Percentiles rank a stretch among this genome's conserved stretches.
Evolutionary conservation across 2,113 vertebrate species (phyloP).

Genomic region (Podarcis cretensis): DNA sequence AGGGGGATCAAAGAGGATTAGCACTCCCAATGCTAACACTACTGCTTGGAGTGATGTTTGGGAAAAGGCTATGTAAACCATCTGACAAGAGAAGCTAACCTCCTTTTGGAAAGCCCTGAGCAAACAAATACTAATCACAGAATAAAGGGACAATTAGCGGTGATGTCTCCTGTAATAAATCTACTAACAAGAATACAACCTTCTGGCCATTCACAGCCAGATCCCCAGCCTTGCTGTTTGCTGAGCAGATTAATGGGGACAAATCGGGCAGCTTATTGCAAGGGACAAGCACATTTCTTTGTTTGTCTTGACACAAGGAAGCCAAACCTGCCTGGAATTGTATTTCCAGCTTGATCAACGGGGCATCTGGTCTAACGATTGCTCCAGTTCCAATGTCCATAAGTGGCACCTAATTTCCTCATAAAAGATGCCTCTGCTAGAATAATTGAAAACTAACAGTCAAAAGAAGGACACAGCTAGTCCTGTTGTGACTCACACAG

Average conservation of each 20-base stretch:
- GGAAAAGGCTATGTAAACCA: slow-evolving; percentile 8
- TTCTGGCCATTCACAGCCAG: slow-evolving; percentile 52
- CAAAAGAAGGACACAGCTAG: neutral
- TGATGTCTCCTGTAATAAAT: slow-evolving; percentile 68
- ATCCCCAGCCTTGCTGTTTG: slow-evolving; percentile 67
- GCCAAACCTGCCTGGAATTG: slow-evolving; percentile 32
- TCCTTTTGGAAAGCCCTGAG: slow-evolving; percentile 66
- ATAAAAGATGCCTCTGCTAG: neutral
- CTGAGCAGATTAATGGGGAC: slow-evolving; percentile 70
- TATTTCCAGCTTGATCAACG: slow-evolving; percentile 14
- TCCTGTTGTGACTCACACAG: neutral
- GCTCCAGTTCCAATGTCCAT: neutral
- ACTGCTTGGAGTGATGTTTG: slow-evolving; percentile 7
- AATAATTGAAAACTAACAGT: slow-evolving; percentile 23
- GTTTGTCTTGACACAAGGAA: slow-evolving; percentile 46
- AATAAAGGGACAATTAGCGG: slow-evolving; percentile 80
- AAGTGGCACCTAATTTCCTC: slow-evolving; percentile 7
- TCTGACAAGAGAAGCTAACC: slow-evolving; percentile 29
- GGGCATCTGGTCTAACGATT: neutral
- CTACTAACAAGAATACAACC: slow-evolving; percentile 73
- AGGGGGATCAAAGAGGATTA: slow-evolving; percentile 12
- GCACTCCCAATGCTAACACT: neutral
- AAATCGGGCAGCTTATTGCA: slow-evolving; percentile 67
- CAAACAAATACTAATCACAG: slow-evolving; percentile 79
- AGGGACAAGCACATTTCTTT: slow-evolving; percentile 58